Conservation (phyloP, 2,797 vertebrate species). For the Loriculus beryllinus region DNA sequence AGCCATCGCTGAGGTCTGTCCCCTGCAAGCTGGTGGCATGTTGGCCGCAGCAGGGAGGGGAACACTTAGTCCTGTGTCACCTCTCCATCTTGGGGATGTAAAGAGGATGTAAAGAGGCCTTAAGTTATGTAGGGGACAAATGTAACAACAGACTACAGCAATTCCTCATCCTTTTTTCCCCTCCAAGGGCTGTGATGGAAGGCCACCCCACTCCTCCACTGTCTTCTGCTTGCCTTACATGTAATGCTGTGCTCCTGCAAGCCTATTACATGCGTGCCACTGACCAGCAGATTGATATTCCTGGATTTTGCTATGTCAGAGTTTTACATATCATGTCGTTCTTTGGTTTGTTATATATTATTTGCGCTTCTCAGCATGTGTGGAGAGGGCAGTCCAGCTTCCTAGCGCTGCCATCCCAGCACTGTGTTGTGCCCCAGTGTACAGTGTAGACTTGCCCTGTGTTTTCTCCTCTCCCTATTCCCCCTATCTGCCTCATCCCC, state of each 20-base stretch:
- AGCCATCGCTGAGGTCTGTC: not conserved
- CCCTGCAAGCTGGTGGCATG: not conserved
- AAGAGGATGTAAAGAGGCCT: not conserved
- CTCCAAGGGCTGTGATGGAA: not conserved
- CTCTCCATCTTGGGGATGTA: not conserved
- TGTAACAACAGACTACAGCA: not conserved
- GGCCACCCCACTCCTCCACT: not conserved
- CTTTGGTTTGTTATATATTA: not conserved
- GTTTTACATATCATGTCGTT: not conserved
- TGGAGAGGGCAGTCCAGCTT: not conserved
- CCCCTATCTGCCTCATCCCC: not conserved
- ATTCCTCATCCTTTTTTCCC: not conserved
- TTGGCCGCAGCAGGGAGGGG: not conserved
- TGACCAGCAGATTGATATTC: not conserved
- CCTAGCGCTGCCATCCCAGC: not conserved
- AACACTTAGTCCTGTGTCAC: not conserved
- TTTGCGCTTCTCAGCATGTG: not conserved
- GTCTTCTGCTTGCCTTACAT: not conserved
- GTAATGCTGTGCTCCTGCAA: not conserved
- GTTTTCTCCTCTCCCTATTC: not conserved
- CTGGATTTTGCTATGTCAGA: not conserved
- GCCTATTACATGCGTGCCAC: not conserved
- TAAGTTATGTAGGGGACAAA: not conserved
- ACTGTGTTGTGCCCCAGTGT: accelerated
- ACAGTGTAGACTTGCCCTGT: not conserved